Base-by-base conservation (phyloP, 2,797 vertebrate genomes). In the Ceyx erithaca region DNA sequence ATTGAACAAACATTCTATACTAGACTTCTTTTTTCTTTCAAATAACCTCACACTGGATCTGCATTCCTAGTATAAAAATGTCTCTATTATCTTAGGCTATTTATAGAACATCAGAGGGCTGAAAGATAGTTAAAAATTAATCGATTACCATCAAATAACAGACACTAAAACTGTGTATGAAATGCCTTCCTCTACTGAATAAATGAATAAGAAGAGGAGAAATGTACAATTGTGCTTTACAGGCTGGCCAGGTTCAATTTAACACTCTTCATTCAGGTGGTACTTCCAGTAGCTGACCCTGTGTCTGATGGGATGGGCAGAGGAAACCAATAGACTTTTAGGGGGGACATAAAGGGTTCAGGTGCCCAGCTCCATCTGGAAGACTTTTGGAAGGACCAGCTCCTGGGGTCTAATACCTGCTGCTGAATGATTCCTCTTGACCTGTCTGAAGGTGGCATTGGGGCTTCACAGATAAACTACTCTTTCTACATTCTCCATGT, bases 21-120 rank as follows among this genome's bases (percentile, higher is more conserved):
- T 52, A 95, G 86, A 57, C 64, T 94, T 46, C 75, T 80, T 93
- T 87, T 91, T 95, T 84, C 89, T 94, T 85, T 95, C 61, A 91
- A 95, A 85, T 94, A 91, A 96, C 93, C 80, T 97, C 90, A n/a
- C 43, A 92, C 72, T 89, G 61, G 70, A 94, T 89, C 91, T 93
- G 87, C 93, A 94, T 96, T 95, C 63, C 43, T 57, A 76, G 49
- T 95, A 80, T 80, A 96, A 94, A 95, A 96, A 91, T 93, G 67
- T 96, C 96, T 96, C 92, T 96, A 73, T 97, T 97, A 96, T 87
- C 92, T 95, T 93, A 86, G 58, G 72, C 85, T 96, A 95, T 96
- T 97, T 97, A 96, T 96, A 94, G 96, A 95, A 95, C 78, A 92
- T 96, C 94, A 93, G 85, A 96, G 84, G 75, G 76, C 69, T 90